These are phyloP conservation scores for Maccullochella peelii DNA, from an alignment of 2,113 vertebrate species.

Conservation along the genomic window DNA sequence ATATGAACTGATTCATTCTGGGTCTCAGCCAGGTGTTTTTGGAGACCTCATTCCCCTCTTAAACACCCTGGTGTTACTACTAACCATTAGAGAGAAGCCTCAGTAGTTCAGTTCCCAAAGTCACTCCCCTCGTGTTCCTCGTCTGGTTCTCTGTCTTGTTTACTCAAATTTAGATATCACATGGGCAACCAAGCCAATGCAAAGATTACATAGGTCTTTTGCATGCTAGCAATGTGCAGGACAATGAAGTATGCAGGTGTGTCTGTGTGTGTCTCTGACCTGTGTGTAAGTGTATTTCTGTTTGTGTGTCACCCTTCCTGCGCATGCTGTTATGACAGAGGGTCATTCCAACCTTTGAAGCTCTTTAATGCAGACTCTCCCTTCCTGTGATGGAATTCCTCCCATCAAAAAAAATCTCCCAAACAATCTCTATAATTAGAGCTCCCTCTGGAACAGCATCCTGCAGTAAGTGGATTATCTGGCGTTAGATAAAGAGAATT, in stretches of 20 bases:
- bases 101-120: slow-evolving; percentile 22
- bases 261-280: slow-evolving; percentile 28
- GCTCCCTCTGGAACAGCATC: background rate
- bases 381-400: slow-evolving; percentile 75
- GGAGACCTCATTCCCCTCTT: background rate
- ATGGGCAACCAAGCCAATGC: slow-evolving; percentile 19
- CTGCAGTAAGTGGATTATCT: slow-evolving; percentile 39
- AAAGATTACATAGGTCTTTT: slow-evolving; percentile 47
- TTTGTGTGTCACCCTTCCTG: slow-evolving; percentile 1
- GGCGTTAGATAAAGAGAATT: slow-evolving; percentile 33
- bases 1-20: no score
- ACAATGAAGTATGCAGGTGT: slow-evolving; percentile 23
- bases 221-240: background rate
- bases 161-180: slow-evolving; percentile 30
- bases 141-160: slow-evolving; percentile 6
- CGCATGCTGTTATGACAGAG: slow-evolving; percentile 35
- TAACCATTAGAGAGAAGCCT: slow-evolving; percentile 16
- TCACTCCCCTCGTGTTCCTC: background rate
- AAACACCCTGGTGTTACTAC: slow-evolving; percentile 21
- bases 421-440: slow-evolving; percentile 58
- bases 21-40: no score
- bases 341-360: slow-evolving; percentile 41
- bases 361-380: slow-evolving; percentile 49
- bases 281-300: background rate
- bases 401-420: slow-evolving; percentile 29